phyloP scores from a whole-genome alignment of 1,140 invertebrate species.

The Oncopodura yosiiana region DNA sequence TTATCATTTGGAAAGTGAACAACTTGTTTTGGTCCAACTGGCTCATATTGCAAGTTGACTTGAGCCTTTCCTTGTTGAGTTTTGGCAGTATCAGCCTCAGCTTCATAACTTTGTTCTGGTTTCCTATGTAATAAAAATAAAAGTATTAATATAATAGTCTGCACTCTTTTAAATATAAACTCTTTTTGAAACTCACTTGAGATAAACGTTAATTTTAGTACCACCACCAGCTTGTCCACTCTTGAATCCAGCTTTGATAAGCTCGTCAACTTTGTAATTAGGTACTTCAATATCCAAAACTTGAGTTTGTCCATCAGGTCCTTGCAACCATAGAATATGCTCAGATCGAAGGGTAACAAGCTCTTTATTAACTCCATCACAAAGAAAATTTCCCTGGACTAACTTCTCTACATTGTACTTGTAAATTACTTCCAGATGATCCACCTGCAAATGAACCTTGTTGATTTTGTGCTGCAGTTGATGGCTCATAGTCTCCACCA shows the following conservation, averaged over 20 bases:
- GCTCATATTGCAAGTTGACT: conserved; percentile 26
- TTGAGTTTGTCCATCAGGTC: neutral
- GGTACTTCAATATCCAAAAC: conserved; percentile 21
- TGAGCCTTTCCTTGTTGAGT: neutral
- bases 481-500: too few species aligned
- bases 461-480: too few species aligned
- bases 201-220: conserved; percentile 23
- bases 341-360: conserved; percentile 16
- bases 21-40: neutral
- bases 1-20: conserved; percentile 25
- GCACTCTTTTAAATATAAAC: too few species aligned
- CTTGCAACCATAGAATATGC: conserved; percentile 25
- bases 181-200: too few species aligned
- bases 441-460: too few species aligned
- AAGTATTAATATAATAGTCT: too few species aligned
- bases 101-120: conserved; percentile 19
- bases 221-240: conserved; percentile 2
- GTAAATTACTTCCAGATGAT: conserved; percentile 3
- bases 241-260: conserved; percentile 29
- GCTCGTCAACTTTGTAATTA: conserved; percentile 28
- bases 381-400: conserved; percentile 18
- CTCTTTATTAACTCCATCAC: conserved; percentile 16
- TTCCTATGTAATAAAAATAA: too few species aligned
- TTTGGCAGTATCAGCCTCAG: conserved; percentile 13
- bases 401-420: conserved; percentile 18